phyloP scores from a whole-genome alignment of 2,797 vertebrate species.

The Amblyraja radiata region DNA sequence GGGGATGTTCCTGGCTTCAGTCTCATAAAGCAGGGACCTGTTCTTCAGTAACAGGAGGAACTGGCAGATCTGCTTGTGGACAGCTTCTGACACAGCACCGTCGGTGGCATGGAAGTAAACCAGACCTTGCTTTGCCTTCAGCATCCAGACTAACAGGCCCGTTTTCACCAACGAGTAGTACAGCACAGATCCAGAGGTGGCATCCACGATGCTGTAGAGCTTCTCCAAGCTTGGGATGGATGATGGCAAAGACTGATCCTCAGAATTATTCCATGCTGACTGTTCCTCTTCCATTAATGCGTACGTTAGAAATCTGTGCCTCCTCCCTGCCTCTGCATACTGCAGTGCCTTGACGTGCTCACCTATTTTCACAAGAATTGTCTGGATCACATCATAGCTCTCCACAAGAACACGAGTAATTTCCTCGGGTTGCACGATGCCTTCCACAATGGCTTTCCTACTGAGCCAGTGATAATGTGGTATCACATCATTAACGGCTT shows the following conservation, averaged over 20 bases:
- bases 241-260: neutral
- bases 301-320: neutral
- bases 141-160: neutral
- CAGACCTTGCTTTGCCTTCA: neutral
- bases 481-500: constrained; percentile 29
- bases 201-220: neutral
- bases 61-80: neutral
- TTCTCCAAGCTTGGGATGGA: neutral
- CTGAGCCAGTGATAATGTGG: constrained; percentile 12
- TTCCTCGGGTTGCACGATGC: neutral
- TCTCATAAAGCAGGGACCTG: constrained; percentile 22
- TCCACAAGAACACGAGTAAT: constrained; percentile 13
- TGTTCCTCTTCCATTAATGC: neutral
- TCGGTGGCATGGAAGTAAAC: neutral
- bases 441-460: neutral
- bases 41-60: constrained; percentile 17
- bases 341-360: neutral
- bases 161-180: constrained; percentile 30
- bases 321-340: constrained; percentile 32
- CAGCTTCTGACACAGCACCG: neutral
- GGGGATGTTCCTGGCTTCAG: constrained; percentile 21
- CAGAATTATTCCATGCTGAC: no score
- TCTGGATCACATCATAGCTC: constrained; percentile 27
- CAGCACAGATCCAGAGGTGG: neutral
- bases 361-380: constrained; percentile 2